These are phyloP conservation scores for Polydrusus cervinus DNA, from an alignment of 2,888 invertebrate species.

Conservation along the genomic window DNA sequence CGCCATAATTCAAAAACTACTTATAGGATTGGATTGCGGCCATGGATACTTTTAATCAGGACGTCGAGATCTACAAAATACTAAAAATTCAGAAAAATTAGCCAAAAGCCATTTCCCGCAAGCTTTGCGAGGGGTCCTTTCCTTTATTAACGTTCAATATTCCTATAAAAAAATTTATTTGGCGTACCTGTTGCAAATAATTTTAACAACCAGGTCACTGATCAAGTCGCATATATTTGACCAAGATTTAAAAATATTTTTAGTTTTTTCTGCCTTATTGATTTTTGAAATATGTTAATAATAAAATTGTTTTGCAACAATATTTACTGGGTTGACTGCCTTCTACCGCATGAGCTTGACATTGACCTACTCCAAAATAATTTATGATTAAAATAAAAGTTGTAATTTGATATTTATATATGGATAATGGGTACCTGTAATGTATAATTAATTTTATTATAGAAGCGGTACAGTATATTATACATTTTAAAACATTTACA, in stretches of 20 bases:
- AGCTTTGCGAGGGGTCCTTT: no score
- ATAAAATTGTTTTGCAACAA: conserved; percentile 18
- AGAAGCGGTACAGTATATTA: neutral
- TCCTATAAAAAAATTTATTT: no score
- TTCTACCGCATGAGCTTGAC: conserved; percentile 9
- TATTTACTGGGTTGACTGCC: conserved; percentile 22
- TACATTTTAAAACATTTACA: no score
- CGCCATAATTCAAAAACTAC: no score
- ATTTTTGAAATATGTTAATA: conserved; percentile 8
- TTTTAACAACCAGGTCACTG: neutral
- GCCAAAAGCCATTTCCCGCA: no score
- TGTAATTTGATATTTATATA: conserved; percentile 6
- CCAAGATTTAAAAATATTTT: neutral
- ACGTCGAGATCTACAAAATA: no score
- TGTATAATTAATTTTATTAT: conserved; percentile 7
- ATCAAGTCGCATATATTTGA: neutral
- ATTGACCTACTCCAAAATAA: conserved; percentile 26
- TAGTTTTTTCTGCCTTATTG: neutral
- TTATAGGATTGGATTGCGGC: no score
- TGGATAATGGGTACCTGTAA: neutral
- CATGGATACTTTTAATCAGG: no score
- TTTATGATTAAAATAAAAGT: conserved; percentile 7
- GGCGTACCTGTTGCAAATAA: no score
- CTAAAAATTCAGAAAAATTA: no score
- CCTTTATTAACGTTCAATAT: no score